phyloP scores from a whole-genome alignment of 2,113 vertebrate species.

The Myotis brandtii region DNA sequence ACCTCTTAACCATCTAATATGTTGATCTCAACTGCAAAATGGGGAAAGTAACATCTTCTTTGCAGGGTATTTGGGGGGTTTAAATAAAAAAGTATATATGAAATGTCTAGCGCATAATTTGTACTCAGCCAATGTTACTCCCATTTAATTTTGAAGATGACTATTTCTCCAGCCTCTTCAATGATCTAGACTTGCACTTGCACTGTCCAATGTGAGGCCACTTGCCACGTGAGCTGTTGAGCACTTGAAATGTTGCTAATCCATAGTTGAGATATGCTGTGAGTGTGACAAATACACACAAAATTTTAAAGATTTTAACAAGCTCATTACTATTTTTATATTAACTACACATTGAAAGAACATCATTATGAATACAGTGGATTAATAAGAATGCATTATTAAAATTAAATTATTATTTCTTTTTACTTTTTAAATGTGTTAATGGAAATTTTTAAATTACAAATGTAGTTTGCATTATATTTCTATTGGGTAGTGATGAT shows the following conservation, averaged over 20 bases:
- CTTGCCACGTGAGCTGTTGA: fast-evolving
- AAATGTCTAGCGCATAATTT: neutral
- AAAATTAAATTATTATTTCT: neutral
- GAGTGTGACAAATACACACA: neutral
- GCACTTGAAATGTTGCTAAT: neutral
- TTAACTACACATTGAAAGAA: neutral
- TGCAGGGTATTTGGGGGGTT: neutral
- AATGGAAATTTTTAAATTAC: neutral
- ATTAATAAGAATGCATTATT: neutral
- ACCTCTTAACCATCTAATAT: neutral
- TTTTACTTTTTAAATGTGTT: neutral
- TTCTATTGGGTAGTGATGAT: neutral
- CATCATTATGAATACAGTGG: neutral
- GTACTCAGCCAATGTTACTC: neutral
- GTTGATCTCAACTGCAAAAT: neutral
- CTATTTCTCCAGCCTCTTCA: neutral
- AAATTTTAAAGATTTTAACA: neutral
- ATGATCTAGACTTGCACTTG: no score
- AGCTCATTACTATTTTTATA: neutral
- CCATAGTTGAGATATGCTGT: neutral
- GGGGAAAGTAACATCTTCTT: neutral
- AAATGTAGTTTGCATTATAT: neutral
- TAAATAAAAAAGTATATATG: fast-evolving
- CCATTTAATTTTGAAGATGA: neutral
- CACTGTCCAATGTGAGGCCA: no score